These are phyloP conservation scores for Orbicella faveolata DNA, from an alignment of 64 coral and sea anemone species.

Conservation along the genomic window DNA sequence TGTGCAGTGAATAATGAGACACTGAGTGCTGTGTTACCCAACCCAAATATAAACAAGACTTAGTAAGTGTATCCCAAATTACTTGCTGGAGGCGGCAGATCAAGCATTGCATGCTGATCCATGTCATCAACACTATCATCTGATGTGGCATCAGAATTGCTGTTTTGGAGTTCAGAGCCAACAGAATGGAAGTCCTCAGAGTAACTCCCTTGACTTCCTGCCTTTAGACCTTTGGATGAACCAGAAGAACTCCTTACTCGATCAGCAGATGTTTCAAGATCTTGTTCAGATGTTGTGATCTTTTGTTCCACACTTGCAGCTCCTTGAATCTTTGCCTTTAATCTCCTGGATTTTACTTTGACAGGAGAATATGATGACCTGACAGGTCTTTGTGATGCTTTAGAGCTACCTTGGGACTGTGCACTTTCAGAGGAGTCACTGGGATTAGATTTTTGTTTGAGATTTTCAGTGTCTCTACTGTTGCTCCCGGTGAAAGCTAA, in stretches of 20 bases:
- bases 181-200: constrained; percentile 44
- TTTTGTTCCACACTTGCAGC: neutral
- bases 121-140: constrained; percentile 2
- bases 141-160: neutral
- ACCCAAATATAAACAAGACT: no score
- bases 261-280: neutral
- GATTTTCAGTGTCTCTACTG: neutral
- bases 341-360: constrained; percentile 11
- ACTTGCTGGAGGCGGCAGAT: constrained; percentile 37
- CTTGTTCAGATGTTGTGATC: neutral
- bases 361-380: constrained; percentile 8
- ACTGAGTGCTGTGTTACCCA: no score
- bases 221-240: neutral
- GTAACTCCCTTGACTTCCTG: constrained; percentile 9
- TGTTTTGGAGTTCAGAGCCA: constrained; percentile 10
- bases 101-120: neutral
- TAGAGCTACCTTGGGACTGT: constrained; percentile 12
- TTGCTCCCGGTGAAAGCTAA: constrained; percentile 18
- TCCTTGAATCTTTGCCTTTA: neutral
- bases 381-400: neutral
- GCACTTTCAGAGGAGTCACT: neutral
- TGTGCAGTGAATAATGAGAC: no score
- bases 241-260: neutral
- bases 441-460: neutral
- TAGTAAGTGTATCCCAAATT: constrained; percentile 60